Evolutionary conservation across 2,113 vertebrate species (phyloP), one percentile per base, ranked within the genome.

Genomic region (Festucalex cinctus): DNA sequence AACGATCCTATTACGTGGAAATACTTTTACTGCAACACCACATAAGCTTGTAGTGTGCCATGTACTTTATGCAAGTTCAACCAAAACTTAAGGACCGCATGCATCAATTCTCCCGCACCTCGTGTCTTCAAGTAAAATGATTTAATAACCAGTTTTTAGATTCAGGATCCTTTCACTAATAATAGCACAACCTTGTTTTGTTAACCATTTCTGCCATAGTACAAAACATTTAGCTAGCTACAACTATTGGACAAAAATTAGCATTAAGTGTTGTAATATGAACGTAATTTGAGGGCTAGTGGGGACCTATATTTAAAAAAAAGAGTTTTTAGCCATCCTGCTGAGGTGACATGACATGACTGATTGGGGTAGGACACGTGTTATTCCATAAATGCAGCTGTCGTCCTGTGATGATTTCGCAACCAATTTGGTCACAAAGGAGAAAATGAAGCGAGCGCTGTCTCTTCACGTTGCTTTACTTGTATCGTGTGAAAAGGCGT

Each of bases 151-250:
- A 70, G 63, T 73, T 75, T 78, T 65, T 74, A 77, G 72, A 86
- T 78, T 85, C 65, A 77, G 58, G 72, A 78, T 87, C 83, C 75
- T 86, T 16, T 81, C 82, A 81, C 83, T 74, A 70, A 77, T 80
- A 74, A 90, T 90, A 92, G 91, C 90, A 93, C 91, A 92, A 91
- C 74, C 82, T 86, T 80, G 67, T 70, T 86, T 76, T 85, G 63
- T 79, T 86, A 75, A 81, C 69, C 89, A 77, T 85, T 87, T 82
- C 81, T 88, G 73, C 83, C 73, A 74, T 72, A 74, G 69, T 26
- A 26, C 68, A 80, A 81, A 77, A 81, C 37, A 43, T 65, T 20
- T 65, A 37, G 85, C 66, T 84, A 82, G 74, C 76, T 86, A 71
- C 73, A 88, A 79, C 70, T 86, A 74, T 78, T 77, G 83, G 73